Percentiles rank a stretch among this genome's conserved stretches.
Evolutionary conservation across 1,140 invertebrate genomes (phyloP).

Genomic region (Penaeus indicus): DNA sequence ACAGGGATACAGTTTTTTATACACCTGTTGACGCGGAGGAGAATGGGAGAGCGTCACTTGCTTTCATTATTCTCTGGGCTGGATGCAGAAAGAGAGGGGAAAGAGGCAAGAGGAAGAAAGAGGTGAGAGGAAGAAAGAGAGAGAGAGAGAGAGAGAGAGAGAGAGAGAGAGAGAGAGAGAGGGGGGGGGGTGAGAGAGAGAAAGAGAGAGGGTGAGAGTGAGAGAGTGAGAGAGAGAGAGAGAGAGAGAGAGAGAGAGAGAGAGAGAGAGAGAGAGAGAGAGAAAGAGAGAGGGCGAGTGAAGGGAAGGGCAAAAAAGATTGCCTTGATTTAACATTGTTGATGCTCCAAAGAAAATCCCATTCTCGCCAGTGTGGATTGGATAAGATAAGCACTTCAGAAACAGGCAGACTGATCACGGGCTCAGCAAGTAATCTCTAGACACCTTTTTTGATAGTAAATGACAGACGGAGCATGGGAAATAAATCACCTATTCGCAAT

Average conservation of each 20-base stretch:
- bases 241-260: background rate
- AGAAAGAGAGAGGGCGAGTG: background rate
- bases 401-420: no score
- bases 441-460: no score
- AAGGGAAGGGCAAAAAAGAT: background rate
- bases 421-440: no score
- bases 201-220: background rate
- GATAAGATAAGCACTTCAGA: no score
- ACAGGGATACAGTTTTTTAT: no score
- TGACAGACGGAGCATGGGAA: no score
- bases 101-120: background rate
- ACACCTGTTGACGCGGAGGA: no score
- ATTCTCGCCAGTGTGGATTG: no score
- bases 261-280: background rate
- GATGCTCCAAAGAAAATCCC: no score
- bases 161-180: background rate
- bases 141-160: background rate
- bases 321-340: no score
- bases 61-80: background rate
- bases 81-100: conserved; percentile 2
- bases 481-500: no score
- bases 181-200: background rate
- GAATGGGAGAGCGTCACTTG: background rate
- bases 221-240: background rate
- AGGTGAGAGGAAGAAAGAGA: no score